These are phyloP conservation scores for Cephus pygmeus DNA, from an alignment of 2,888 invertebrate genomes.

Conservation along the genomic window DNA sequence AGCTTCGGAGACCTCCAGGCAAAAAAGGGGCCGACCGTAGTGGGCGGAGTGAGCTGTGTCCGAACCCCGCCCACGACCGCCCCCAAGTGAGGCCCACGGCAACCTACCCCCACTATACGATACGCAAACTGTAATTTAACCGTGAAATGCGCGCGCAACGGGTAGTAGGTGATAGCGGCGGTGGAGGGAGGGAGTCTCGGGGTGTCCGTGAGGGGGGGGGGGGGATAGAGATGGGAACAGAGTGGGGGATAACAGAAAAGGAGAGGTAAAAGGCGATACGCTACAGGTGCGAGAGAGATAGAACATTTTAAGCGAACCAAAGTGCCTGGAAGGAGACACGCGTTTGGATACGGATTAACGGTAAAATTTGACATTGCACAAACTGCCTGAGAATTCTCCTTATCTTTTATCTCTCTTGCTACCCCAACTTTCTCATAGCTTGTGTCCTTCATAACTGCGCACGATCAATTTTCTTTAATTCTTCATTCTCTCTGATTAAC, in stretches of 20 bases:
- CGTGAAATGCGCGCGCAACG: conserved; percentile 57
- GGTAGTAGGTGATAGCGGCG: conserved; percentile 10
- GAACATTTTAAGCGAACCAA: background rate
- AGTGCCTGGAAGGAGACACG: no score
- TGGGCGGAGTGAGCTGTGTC: conserved; percentile 48
- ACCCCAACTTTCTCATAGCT: background rate
- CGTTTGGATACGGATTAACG: background rate
- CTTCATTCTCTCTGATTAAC: background rate
- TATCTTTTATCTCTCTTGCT: background rate
- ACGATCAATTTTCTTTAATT: background rate
- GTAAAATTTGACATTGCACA: background rate
- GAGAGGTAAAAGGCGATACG: background rate
- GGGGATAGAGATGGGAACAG: background rate
- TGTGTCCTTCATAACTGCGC: background rate
- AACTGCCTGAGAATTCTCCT: background rate
- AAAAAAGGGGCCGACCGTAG: conserved; percentile 58
- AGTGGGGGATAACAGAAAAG: background rate
- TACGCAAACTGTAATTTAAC: conserved; percentile 39
- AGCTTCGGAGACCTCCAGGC: conserved; percentile 45
- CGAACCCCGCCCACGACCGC: conserved; percentile 59
- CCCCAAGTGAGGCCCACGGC: conserved; percentile 46
- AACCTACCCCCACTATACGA: conserved; percentile 39
- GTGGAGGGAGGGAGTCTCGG: no score
- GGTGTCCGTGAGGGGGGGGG: no score
- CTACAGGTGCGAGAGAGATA: background rate